A percentile compares a stretch with the other conserved stretches of the same genome.
phyloP scores from a whole-genome alignment of 37 sponge, comb jelly and placozoan genomes.

The Sycon ciliatum region DNA sequence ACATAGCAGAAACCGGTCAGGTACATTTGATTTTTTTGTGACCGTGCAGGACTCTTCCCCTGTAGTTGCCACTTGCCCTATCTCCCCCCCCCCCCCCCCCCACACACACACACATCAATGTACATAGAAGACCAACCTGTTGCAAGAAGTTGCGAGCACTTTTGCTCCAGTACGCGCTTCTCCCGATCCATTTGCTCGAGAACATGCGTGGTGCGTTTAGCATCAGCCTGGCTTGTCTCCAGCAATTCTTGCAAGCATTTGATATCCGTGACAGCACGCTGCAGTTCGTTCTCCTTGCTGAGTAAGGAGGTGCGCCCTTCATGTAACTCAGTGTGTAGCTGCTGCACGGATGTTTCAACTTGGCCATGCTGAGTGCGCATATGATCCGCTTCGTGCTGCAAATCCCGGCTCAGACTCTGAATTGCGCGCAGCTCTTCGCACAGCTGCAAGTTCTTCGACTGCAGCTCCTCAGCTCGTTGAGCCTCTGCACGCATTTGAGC shows the following conservation, averaged over 20 bases:
- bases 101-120: not conserved
- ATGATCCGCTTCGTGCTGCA: slow-evolving; percentile 1
- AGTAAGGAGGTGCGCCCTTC: not conserved
- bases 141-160: too few species aligned
- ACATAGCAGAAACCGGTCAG: too few species aligned
- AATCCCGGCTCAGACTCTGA: not conserved
- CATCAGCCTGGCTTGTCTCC: slow-evolving; percentile 23
- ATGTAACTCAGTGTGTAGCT: not conserved
- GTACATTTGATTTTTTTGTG: too few species aligned
- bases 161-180: too few species aligned
- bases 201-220: too few species aligned
- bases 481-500: slow-evolving; percentile 77
- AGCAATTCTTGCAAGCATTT: slow-evolving; percentile 20
- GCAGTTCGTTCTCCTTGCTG: not conserved
- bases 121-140: not conserved
- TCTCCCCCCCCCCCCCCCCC: not conserved
- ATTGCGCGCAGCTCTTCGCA: slow-evolving; percentile 44
- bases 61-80: not conserved
- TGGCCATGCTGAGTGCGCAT: not conserved
- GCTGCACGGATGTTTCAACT: slow-evolving; percentile 17
- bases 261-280: slow-evolving; percentile 18
- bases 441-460: slow-evolving; percentile 60
- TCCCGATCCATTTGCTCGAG: too few species aligned
- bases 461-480: slow-evolving; percentile 35
- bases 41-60: too few species aligned